A percentile compares a stretch with the other conserved stretches of the same genome.
These are phyloP conservation scores for Prunella fulvescens DNA, from an alignment of 2,113 vertebrate genomes.

Conservation along the genomic window DNA sequence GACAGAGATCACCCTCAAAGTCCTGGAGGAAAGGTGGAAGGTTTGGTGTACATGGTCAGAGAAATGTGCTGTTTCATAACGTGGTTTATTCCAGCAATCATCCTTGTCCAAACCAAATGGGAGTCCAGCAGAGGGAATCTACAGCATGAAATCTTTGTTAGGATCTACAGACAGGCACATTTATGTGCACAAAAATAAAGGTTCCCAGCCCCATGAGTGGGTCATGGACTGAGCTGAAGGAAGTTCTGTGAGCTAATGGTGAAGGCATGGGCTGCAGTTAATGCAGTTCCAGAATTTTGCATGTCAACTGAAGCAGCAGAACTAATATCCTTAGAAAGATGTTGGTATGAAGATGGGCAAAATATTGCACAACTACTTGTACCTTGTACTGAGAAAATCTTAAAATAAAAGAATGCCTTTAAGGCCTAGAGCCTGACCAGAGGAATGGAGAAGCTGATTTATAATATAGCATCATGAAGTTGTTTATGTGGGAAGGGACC, in stretches of 20 bases:
- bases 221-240: background rate
- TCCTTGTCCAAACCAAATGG: background rate
- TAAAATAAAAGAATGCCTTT: background rate
- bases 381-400: background rate
- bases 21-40: background rate
- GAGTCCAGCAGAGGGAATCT: background rate
- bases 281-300: background rate
- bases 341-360: background rate
- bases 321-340: background rate
- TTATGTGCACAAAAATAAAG: background rate
- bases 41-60: background rate
- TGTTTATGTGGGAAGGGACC: background rate
- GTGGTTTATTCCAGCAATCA: background rate
- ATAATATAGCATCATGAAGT: background rate
- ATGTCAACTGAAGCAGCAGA: background rate
- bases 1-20: background rate
- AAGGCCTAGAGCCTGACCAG: background rate
- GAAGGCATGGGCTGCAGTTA: background rate
- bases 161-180: background rate
- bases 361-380: background rate
- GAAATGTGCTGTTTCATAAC: background rate
- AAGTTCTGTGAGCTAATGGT: background rate
- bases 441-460: background rate
- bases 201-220: background rate
- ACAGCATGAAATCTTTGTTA: background rate